Percentiles rank a stretch among this genome's conserved stretches.
Conservation (phyloP, 2,888 invertebrate genomes). For the Eurytoma adleriae region DNA sequence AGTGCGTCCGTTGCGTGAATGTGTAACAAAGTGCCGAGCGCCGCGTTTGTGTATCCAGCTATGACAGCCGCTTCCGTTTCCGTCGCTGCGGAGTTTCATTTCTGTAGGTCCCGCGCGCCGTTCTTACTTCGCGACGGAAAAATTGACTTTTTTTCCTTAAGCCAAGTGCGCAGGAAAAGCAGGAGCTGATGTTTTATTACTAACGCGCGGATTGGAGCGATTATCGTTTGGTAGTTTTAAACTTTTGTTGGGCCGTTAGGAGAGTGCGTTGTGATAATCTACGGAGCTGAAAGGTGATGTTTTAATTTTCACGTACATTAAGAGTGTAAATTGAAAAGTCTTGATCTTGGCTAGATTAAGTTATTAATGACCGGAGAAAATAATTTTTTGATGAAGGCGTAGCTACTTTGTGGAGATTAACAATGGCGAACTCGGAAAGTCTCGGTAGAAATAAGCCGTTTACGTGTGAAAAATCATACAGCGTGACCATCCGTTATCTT, state of each 20-base stretch:
- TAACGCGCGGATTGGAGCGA: too few species aligned
- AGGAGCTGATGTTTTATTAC: too few species aligned
- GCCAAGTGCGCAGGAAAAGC: neutral
- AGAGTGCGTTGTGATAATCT: too few species aligned
- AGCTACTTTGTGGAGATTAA: neutral
- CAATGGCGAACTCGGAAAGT: neutral
- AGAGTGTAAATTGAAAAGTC: too few species aligned
- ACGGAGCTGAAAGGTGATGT: too few species aligned
- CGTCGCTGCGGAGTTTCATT: conserved; percentile 59
- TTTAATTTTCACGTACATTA: too few species aligned
- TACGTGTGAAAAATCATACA: neutral
- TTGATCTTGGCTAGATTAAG: neutral
- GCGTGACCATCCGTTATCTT: neutral
- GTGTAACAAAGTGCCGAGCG: conserved; percentile 66
- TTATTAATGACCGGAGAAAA: neutral
- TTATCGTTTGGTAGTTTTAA: too few species aligned
- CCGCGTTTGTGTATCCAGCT: conserved; percentile 73
- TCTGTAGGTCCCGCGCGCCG: conserved; percentile 9
- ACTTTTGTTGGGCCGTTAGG: too few species aligned
- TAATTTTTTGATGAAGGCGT: neutral
- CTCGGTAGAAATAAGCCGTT: neutral
- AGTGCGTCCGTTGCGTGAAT: conserved; percentile 72
- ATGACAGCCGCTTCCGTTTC: conserved; percentile 75
- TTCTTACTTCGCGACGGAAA: neutral
- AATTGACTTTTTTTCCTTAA: neutral